Evolutionary conservation across 2,113 vertebrate genomes (phyloP), one percentile per base, ranked within the genome.

Genomic region (Cairina moschata): DNA sequence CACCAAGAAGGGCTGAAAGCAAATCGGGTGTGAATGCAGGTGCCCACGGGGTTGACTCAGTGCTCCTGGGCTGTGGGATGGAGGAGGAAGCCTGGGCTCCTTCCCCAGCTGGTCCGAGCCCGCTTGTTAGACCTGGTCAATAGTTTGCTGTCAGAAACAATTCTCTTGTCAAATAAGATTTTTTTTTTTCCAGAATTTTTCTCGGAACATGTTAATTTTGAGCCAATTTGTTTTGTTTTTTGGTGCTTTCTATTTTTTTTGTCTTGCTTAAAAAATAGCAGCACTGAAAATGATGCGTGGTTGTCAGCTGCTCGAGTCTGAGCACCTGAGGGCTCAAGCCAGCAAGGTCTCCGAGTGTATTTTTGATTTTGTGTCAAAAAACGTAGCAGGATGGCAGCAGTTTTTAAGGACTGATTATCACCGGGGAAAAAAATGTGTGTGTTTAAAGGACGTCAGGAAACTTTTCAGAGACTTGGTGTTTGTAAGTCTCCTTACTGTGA

Each of bases 121-220:
- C 3, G 62, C 93, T 94, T 93, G 93, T 94, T 97, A 96, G 96
- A 83, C 80, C 62, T 69, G 81, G 88, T 97, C 96, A 91, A 95
- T 96, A 97, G 86, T 84, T 93, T 82, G 58, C 86, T 95, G 92
- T 95, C 92, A 89, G 72, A 93, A 90, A 31, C 71, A 85, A 97
- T 96, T 91, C 62, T 92, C 69, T 88, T 90, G 56, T 94, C 88
- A 92, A 88, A 77, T 25, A 73, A 62, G 7, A 9, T 72, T 72
- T 68, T 38, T 54, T 58, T 62, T 78, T 69, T 78, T 58, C 62
- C 13, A 75, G 85, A 91, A 67, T 87, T 94, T 82, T 93, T 85
- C 91, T 85, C 5, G 0, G 78, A 95, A 95, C 38, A 8, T 88
- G 91, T 91, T 75, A 87, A 88, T 93, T 90, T 87, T 72, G 79